phyloP scores from a whole-genome alignment of 2,113 vertebrate genomes.

The Xenus cinereus region DNA sequence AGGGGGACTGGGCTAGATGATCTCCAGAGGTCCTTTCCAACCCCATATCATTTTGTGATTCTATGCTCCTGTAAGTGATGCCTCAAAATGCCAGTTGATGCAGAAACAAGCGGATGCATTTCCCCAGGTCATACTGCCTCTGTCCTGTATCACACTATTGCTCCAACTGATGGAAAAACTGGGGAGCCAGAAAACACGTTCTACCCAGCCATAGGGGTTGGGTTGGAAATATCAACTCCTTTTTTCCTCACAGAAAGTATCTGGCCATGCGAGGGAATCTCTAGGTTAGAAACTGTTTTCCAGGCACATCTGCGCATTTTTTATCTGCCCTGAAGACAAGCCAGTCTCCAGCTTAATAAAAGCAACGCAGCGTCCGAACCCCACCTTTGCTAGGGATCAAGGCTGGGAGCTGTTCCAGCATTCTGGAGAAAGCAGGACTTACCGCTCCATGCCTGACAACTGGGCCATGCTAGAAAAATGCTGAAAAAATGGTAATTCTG shows the following conservation, averaged over 20 bases:
- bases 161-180: not conserved
- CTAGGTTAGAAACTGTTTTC: not conserved
- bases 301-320: not conserved
- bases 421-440: not conserved
- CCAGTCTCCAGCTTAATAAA: not conserved
- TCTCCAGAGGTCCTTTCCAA: no score
- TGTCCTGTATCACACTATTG: fast-evolving
- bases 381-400: not conserved
- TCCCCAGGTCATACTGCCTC: not conserved
- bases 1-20: no score
- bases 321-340: not conserved
- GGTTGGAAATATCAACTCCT: not conserved
- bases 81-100: not conserved
- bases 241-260: not conserved
- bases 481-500: not conserved
- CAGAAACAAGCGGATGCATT: not conserved
- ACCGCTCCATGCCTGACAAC: not conserved
- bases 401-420: not conserved
- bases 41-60: no score
- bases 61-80: no score
- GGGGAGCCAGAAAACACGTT: not conserved
- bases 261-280: not conserved
- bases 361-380: not conserved
- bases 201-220: not conserved
- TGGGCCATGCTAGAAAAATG: not conserved